These are phyloP conservation scores for Diploscapter pachys DNA, from an alignment of 1,140 invertebrate species.

Conservation along the genomic window DNA sequence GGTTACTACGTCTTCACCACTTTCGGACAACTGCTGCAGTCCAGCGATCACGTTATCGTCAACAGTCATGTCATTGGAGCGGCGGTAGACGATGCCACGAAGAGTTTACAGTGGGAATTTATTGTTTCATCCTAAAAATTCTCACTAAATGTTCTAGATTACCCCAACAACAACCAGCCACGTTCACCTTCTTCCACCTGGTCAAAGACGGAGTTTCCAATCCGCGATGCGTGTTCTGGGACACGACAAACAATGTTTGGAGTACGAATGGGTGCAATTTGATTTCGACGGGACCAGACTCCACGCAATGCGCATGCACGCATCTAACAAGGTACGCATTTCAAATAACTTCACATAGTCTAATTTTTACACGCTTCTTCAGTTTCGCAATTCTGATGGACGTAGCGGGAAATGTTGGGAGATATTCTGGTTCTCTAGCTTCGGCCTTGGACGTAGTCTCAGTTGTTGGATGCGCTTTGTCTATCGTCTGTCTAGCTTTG, in stretches of 20 bases:
- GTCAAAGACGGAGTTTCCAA: conserved; percentile 42
- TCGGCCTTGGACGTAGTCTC: conserved; percentile 44
- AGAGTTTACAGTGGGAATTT: conserved; percentile 18
- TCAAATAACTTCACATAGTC: background rate
- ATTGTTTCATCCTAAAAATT: conserved; percentile 1
- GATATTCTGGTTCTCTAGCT: conserved; percentile 18
- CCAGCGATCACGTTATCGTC: conserved; percentile 25
- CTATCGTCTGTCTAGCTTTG: conserved; percentile 42
- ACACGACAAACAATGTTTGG: conserved; percentile 40
- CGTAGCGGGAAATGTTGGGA: conserved; percentile 35
- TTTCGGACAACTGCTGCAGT: conserved; percentile 26
- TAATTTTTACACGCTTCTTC: conserved; percentile 23
- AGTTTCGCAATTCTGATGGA: conserved; percentile 52
- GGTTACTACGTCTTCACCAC: conserved; percentile 38
- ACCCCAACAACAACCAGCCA: conserved; percentile 35
- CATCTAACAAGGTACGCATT: conserved; percentile 43
- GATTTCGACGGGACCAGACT: conserved; percentile 30
- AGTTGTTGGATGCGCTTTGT: conserved; percentile 47
- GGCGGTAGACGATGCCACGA: conserved; percentile 45
- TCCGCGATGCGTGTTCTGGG: conserved; percentile 48
- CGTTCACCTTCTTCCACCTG: conserved; percentile 48
- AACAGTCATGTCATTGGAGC: conserved; percentile 46
- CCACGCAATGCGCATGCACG: conserved; percentile 43
- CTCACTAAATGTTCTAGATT: conserved; percentile 9
- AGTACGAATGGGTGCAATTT: conserved; percentile 33